phyloP scores from a whole-genome alignment of 1,140 invertebrate species.

The Drosophila guanche region DNA sequence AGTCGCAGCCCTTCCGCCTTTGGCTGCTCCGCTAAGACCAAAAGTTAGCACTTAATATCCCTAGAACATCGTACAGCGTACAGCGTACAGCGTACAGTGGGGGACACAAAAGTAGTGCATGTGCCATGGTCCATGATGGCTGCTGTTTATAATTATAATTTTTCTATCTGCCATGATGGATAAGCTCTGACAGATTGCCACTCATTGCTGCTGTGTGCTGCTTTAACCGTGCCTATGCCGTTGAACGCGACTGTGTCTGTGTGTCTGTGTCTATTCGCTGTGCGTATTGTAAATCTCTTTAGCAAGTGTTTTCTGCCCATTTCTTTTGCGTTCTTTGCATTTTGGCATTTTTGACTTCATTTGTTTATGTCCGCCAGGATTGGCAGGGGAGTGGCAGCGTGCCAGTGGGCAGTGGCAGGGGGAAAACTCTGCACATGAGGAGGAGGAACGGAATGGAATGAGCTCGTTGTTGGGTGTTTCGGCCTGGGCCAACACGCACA shows the following conservation, averaged over 20 bases:
- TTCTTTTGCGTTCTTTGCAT: constrained; percentile 51
- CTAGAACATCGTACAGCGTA: too few species aligned
- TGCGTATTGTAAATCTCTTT: constrained; percentile 15
- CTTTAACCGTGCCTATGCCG: too few species aligned
- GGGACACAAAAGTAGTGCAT: too few species aligned
- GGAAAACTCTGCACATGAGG: constrained; percentile 1
- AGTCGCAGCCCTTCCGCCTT: too few species aligned
- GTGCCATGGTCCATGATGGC: too few species aligned
- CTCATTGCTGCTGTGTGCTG: too few species aligned
- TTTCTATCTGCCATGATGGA: too few species aligned
- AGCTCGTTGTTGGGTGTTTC: constrained; percentile 6
- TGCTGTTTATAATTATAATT: too few species aligned
- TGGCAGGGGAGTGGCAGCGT: not conserved
- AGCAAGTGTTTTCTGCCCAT: constrained; percentile 69
- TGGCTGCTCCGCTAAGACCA: too few species aligned
- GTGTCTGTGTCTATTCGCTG: constrained; percentile 6
- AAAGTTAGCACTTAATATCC: too few species aligned
- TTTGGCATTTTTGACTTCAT: constrained; percentile 55
- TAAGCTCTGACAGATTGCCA: too few species aligned
- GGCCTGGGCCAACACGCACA: constrained; percentile 21
- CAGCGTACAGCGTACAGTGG: too few species aligned
- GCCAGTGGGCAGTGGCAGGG: constrained; percentile 1
- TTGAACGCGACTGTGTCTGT: not conserved
- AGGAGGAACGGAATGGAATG: constrained; percentile 9
- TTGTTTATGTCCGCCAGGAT: constrained; percentile 63